Conservation (phyloP, 2,797 vertebrate genomes). For the Pantherophis vulpinus region DNA sequence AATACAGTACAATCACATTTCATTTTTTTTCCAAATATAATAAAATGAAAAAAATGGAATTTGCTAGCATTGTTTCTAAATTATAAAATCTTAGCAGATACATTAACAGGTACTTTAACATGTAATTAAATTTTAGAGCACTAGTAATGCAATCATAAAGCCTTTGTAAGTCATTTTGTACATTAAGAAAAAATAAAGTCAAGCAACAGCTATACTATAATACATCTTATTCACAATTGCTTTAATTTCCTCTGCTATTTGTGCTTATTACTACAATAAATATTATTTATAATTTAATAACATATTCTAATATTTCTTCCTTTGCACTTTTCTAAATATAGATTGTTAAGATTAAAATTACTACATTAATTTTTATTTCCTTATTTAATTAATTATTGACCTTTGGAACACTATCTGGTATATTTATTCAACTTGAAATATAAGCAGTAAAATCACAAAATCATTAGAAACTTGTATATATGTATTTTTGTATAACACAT, state of each 20-base stretch:
- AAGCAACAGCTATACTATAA: slow-evolving; percentile 58
- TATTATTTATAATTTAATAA: slow-evolving; percentile 57
- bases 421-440: slow-evolving; percentile 16
- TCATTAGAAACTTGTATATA: background rate
- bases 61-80: slow-evolving; percentile 59
- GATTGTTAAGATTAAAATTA: background rate
- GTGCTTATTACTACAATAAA: slow-evolving; percentile 51
- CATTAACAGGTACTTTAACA: slow-evolving; percentile 71
- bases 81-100: slow-evolving; percentile 69
- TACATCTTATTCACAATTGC: slow-evolving; percentile 68
- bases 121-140: slow-evolving; percentile 78
- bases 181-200: slow-evolving; percentile 78
- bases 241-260: slow-evolving; percentile 51
- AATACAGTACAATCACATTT: slow-evolving; percentile 35
- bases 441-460: background rate
- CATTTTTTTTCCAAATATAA: slow-evolving; percentile 57
- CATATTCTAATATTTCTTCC: slow-evolving; percentile 24
- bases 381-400: slow-evolving; percentile 40
- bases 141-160: slow-evolving; percentile 70
- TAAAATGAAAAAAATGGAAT: slow-evolving; percentile 73
- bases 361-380: slow-evolving; percentile 27
- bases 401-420: background rate
- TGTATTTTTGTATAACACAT: background rate
- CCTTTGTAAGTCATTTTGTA: slow-evolving; percentile 72
- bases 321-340: slow-evolving; percentile 34